These are phyloP conservation scores for Halyomorpha halys DNA, from an alignment of 1,140 invertebrate species.

Conservation along the genomic window DNA sequence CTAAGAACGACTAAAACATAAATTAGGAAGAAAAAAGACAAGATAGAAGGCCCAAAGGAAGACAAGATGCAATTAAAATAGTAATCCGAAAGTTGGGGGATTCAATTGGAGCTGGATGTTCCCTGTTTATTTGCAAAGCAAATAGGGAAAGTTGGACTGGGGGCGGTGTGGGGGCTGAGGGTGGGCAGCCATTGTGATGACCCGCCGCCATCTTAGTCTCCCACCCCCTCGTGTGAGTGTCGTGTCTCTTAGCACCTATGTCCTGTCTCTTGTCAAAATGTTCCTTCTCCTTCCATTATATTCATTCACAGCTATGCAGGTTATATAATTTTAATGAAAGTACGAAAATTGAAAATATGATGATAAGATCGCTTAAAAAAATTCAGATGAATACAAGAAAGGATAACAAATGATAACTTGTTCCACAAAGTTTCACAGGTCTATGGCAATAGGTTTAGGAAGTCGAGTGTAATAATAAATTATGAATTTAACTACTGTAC, in stretches of 20 bases:
- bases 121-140: slow-evolving; percentile 4
- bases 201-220: slow-evolving; percentile 11
- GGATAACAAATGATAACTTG: too few relatives aligned
- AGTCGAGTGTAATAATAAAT: too few relatives aligned
- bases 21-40: not conserved
- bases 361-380: too few relatives aligned
- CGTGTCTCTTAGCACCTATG: not conserved
- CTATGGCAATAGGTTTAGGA: too few relatives aligned
- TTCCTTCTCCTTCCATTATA: too few relatives aligned
- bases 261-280: too few relatives aligned
- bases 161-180: not conserved
- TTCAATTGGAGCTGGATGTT: not conserved
- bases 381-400: too few relatives aligned
- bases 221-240: not conserved
- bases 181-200: slow-evolving; percentile 13
- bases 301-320: too few relatives aligned
- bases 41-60: not conserved
- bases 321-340: too few relatives aligned
- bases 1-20: not conserved
- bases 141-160: slow-evolving; percentile 3
- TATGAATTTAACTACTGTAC: too few relatives aligned
- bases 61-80: slow-evolving; percentile 12
- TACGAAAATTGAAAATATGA: too few relatives aligned
- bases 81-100: not conserved
- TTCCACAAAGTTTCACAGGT: too few relatives aligned